Percentiles rank a stretch among this genome's conserved stretches.
Evolutionary conservation across 2,888 invertebrate species (phyloP).

Genomic region (Sesia apiformis): DNA sequence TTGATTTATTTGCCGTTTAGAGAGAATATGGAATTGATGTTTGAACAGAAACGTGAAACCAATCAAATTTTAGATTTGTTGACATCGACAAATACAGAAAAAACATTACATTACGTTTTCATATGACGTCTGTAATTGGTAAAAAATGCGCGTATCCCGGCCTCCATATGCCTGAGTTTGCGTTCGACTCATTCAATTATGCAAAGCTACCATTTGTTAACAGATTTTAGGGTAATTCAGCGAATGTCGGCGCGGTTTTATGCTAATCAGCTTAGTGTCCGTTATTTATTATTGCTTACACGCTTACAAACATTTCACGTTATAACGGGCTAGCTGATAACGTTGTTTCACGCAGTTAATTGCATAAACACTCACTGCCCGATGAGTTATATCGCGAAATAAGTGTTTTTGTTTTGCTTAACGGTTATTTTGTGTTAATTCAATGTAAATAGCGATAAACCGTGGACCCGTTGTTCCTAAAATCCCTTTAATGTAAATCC

Average conservation of each 20-base stretch:
- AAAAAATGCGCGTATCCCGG: conserved; percentile 21
- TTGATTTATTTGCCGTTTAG: not conserved
- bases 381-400: conserved; percentile 49
- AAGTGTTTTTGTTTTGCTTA: conserved; percentile 44
- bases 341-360: conserved; percentile 54
- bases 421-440: conserved; percentile 49
- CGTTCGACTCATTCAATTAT: conserved; percentile 61
- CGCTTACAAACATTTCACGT: conserved; percentile 50
- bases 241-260: conserved; percentile 60
- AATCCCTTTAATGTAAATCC: too few species aligned
- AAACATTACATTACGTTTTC: conserved; percentile 11
- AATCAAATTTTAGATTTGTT: conserved; percentile 1
- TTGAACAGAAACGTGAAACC: not conserved
- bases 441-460: conserved; percentile 1
- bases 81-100: conserved; percentile 4
- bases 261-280: conserved; percentile 67
- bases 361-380: conserved; percentile 52
- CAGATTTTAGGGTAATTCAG: conserved; percentile 67
- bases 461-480: too few species aligned
- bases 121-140: conserved; percentile 12
- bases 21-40: not conserved
- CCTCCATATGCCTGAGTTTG: conserved; percentile 49
- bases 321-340: conserved; percentile 47
- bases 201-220: conserved; percentile 71
- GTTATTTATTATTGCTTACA: conserved; percentile 59